Percentiles rank a stretch among this genome's conserved stretches.
Evolutionary conservation across 2,888 invertebrate species (phyloP).

Genomic region (Philereme vetulata): DNA sequence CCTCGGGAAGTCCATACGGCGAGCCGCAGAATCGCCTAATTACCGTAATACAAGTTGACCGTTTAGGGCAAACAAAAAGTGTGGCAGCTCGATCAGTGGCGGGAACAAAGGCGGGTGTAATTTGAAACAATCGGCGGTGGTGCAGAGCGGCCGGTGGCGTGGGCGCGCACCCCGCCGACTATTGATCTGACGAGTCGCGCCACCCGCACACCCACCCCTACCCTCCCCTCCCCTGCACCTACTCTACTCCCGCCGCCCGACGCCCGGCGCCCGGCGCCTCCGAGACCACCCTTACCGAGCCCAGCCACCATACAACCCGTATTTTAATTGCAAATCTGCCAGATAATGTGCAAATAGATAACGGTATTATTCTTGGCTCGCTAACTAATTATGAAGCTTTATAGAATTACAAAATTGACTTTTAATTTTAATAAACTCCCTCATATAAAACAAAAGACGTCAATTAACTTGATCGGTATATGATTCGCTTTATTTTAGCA

Average conservation of each 20-base stretch:
- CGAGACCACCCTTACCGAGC: conserved; percentile 52
- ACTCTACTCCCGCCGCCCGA: conserved; percentile 45
- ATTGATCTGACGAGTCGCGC: conserved; percentile 78
- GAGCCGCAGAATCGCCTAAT: conserved; percentile 78
- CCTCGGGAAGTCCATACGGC: conserved; percentile 66
- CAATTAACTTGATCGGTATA: conserved; percentile 30
- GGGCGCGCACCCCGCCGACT: conserved; percentile 79
- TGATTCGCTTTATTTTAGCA: conserved; percentile 33
- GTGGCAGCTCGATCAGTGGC: conserved; percentile 78
- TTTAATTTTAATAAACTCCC: conserved; percentile 40
- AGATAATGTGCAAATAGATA: conserved; percentile 84
- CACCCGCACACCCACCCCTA: conserved; percentile 47
- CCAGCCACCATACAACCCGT: conserved; percentile 62
- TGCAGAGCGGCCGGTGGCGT: conserved; percentile 68
- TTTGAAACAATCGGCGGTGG: conserved; percentile 82
- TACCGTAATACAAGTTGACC: conserved; percentile 80
- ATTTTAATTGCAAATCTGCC: conserved; percentile 84
- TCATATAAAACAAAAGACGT: conserved; percentile 18
- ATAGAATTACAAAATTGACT: conserved; percentile 59
- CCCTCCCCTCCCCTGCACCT: conserved; percentile 43
- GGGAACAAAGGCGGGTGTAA: conserved; percentile 81
- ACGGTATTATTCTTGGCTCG: conserved; percentile 78
- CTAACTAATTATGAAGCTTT: conserved; percentile 76
- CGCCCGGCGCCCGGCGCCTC: conserved; percentile 46
- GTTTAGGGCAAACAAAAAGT: conserved; percentile 80